Evolutionary conservation across 2,888 invertebrate genomes (phyloP), one percentile per base, ranked within the genome.

Genomic region (Drosophila acutilabella): DNA sequence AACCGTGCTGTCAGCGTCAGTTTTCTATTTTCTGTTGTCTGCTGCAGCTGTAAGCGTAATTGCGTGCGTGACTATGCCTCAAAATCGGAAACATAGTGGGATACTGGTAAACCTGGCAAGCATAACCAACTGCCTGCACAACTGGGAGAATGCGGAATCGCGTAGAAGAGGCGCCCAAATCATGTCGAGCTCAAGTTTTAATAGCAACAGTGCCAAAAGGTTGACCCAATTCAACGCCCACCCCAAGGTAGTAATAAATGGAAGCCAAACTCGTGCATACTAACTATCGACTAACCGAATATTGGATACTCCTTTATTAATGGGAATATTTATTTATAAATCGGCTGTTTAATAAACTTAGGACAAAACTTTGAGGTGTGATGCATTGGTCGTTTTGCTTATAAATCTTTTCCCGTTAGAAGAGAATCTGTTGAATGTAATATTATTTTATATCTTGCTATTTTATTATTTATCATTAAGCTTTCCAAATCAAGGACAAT

Each of bases 211-310:
- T 61, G 54, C 60, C 68, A 62, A 72, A 59, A 42, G 74, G 71
- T 67, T 87, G 87, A 85, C 87, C 86, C 60, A 87, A 78, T 76
- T 87, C 30, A 14, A 40, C 68, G 66, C 68, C 65, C 45, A 56
- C 71, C 65, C 56, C 60, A 64, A 65, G 70, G 53, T 2, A 30
- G 30, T 65, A 80, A 68, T 62, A 71, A 79, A 64, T 47, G 45
- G 53, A 67, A 40, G 38, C 41, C 30, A 36, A 23, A 18, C 45
- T 36, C 20, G 14, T 23, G 60, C 59, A 20, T 26, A 14, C 10
- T 4, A 8, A 10, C 10, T 4, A 8, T 8, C 8, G 7, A 10
- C 6, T 4, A 4, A 26, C 20, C 23, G 60, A 47, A 36, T 0
- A 13, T 0, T 13, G 8, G 14, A 38, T 57, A 26, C 47, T 14